Evolutionary conservation across 1,140 invertebrate species (phyloP).

Genomic region (Drosophila mauritiana): DNA sequence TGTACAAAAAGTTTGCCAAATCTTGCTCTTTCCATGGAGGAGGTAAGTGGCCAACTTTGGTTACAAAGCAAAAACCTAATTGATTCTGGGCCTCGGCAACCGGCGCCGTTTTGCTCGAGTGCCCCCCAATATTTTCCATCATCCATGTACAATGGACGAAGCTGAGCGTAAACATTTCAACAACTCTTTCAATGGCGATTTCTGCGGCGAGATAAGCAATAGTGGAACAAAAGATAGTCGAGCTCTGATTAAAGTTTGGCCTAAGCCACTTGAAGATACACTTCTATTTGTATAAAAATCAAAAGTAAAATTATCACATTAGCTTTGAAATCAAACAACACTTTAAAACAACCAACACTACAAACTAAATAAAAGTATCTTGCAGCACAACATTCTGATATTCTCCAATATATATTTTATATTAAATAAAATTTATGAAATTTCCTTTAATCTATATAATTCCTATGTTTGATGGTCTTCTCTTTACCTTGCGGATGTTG

Average conservation of each 20-base stretch:
- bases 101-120: slow-evolving; percentile 63
- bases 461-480: slow-evolving; percentile 10
- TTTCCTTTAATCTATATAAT: too few species aligned
- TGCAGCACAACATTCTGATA: too few species aligned
- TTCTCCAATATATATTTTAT: too few species aligned
- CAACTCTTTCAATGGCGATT: slow-evolving; percentile 38
- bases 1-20: slow-evolving; percentile 44
- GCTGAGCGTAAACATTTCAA: slow-evolving; percentile 79
- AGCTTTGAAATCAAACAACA: too few species aligned
- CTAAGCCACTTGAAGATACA: not conserved
- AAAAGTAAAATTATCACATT: not conserved
- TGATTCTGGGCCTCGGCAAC: slow-evolving; percentile 71
- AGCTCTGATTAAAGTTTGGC: slow-evolving; percentile 15
- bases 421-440: too few species aligned
- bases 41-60: slow-evolving; percentile 23
- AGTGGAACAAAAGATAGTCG: slow-evolving; percentile 23
- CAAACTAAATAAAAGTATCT: not conserved
- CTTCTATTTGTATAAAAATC: not conserved
- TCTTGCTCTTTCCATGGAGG: slow-evolving; percentile 15
- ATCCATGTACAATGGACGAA: slow-evolving; percentile 69
- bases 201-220: slow-evolving; percentile 30
- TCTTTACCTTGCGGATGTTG: slow-evolving; percentile 49
- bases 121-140: slow-evolving; percentile 54
- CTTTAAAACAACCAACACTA: too few species aligned
- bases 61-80: slow-evolving; percentile 57